A percentile compares a stretch with the other conserved stretches of the same genome.
Evolutionary conservation across 1,140 invertebrate species (phyloP).

Genomic region (Helicoverpa armigera): DNA sequence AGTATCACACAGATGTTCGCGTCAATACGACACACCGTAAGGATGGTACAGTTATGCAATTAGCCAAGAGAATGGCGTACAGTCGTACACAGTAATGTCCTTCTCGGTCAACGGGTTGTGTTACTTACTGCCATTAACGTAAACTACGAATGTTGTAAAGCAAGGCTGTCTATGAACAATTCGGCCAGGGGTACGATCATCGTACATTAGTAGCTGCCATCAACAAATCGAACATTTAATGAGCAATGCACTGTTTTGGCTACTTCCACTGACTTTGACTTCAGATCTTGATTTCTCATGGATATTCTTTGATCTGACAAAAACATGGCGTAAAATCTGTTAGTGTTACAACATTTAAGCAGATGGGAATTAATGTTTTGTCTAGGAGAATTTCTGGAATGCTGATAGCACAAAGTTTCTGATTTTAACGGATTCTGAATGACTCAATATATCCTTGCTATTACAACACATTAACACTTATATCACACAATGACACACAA

Average conservation of each 20-base stretch:
- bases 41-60: slow-evolving; percentile 72
- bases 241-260: slow-evolving; percentile 16
- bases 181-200: slow-evolving; percentile 45
- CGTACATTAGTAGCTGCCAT: slow-evolving; percentile 12
- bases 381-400: no score
- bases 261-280: slow-evolving; percentile 38
- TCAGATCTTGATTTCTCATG: background rate
- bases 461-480: background rate
- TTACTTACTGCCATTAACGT: slow-evolving; percentile 58
- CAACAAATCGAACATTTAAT: slow-evolving; percentile 42
- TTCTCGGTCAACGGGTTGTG: slow-evolving; percentile 62
- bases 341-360: background rate
- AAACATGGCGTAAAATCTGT: background rate
- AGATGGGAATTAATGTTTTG: slow-evolving; percentile 1
- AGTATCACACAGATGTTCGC: slow-evolving; percentile 47
- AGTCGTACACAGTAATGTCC: slow-evolving; percentile 58
- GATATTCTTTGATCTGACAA: slow-evolving; percentile 34
- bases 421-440: no score
- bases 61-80: slow-evolving; percentile 65
- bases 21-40: slow-evolving; percentile 41
- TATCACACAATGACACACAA: background rate
- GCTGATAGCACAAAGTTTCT: no score
- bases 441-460: no score
- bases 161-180: slow-evolving; percentile 52
- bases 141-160: slow-evolving; percentile 45